A percentile compares a stretch with the other conserved stretches of the same genome.
phyloP scores from a whole-genome alignment of 2,888 invertebrate genomes.

The Nemoura dubitans region DNA sequence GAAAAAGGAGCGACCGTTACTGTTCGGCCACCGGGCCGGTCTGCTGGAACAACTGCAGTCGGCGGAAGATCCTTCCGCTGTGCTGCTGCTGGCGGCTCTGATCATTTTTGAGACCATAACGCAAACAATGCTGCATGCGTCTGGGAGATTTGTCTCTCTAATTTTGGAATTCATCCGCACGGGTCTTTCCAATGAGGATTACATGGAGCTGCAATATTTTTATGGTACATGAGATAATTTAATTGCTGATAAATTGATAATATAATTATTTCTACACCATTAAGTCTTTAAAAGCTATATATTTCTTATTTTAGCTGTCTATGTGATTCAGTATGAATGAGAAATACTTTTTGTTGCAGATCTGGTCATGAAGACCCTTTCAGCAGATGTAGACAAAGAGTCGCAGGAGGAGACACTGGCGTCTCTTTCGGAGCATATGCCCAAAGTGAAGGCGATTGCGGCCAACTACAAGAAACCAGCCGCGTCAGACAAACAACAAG shows the following conservation, averaged over 20 bases:
- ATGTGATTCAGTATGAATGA: neutral
- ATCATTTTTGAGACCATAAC: constrained; percentile 83
- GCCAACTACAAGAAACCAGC: constrained; percentile 54
- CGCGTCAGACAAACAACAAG: constrained; percentile 44
- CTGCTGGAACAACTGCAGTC: constrained; percentile 79
- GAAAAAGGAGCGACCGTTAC: constrained; percentile 79
- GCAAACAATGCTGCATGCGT: constrained; percentile 87
- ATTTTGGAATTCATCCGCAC: constrained; percentile 78
- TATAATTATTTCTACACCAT: too few relatives aligned
- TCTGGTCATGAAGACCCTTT: constrained; percentile 71
- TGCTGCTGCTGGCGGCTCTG: constrained; percentile 79
- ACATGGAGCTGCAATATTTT: constrained; percentile 71
- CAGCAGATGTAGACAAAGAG: constrained; percentile 61
- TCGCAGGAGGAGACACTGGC: constrained; percentile 60
- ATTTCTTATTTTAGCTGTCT: too few relatives aligned
- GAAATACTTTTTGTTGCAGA: constrained; percentile 61
- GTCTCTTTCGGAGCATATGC: constrained; percentile 58
- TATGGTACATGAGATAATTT: constrained; percentile 75
- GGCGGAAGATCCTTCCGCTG: constrained; percentile 79
- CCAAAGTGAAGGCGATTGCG: constrained; percentile 64
- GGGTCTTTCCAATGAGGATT: constrained; percentile 73
- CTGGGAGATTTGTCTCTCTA: constrained; percentile 90
- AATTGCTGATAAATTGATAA: too few relatives aligned
- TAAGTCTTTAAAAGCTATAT: too few relatives aligned
- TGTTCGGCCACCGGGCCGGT: constrained; percentile 83